Base-by-base conservation (phyloP, 2,113 vertebrate species). In the Plotosus lineatus region DNA sequence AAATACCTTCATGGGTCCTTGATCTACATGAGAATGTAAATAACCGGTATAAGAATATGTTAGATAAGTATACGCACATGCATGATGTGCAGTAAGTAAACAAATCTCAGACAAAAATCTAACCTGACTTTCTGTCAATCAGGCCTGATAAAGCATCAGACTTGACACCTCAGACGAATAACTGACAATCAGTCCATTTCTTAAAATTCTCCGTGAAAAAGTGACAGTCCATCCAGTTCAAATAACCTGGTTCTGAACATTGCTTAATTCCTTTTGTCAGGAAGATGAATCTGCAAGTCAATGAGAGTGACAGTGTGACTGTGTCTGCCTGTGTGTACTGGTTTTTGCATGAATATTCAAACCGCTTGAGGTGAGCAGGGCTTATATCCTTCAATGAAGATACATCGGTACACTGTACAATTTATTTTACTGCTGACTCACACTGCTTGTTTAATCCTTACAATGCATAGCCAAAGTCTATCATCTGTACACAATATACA, bases 251-350 rank as follows among this genome's bases (percentile, higher is more conserved):
- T 76, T 84, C 31, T 56, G 51, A 77, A 65, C 50, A 75, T 51
- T 82, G 74, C 73, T 83, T 80, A 71, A 75, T 83, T 80, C 74
- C 31, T 83, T 83, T 78, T 83, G 58, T 84, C 83, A 80, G 72
- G 63, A 66, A 69, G 80, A 76, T 75, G 21, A 83, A 85, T 87
- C 85, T 87, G 81, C 78, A 85, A 87, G 85, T 87, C 85, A 85
- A 83, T 83, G 82, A 78, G 69, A 79, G 48, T 23, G 75, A 55
- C 83, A 31, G 26, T 75, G 51, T 83, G 75, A 65, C 23, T 78
- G 53, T 75, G 60, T 85, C 40, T 78, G 60, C 66, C 68, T 58
- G 63, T 72, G 72, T 68, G 83, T 68, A 46, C 53, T 46, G 83
- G 72, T 60, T 51, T 82, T 56, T 65, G 63, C 31, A 69, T 80